Percentiles rank a stretch among this genome's conserved stretches.
Evolutionary conservation across 1,140 invertebrate genomes (phyloP).

Genomic region (Semibalanus balanoides): DNA sequence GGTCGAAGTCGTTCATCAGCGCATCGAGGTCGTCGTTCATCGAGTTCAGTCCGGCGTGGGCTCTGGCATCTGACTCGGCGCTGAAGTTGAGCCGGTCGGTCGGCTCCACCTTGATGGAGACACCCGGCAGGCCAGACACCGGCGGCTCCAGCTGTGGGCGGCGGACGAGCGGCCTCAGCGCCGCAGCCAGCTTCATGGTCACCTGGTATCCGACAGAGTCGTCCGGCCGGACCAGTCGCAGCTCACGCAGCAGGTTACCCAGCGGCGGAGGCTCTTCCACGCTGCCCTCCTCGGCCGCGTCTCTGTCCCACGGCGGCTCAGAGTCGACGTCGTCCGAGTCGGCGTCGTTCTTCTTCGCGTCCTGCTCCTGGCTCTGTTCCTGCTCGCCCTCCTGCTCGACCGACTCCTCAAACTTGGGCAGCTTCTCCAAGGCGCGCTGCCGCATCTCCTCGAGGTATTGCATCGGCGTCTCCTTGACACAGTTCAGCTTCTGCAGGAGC

Average conservation of each 20-base stretch:
- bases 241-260: not conserved
- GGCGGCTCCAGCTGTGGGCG: not conserved
- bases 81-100: not conserved
- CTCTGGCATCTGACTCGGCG: not conserved
- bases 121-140: not conserved
- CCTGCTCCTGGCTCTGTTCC: not conserved
- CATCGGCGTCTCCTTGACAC: not conserved
- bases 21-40: not conserved
- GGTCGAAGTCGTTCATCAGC: slow-evolving; percentile 1
- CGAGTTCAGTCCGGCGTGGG: not conserved
- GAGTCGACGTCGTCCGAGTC: not conserved
- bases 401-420: not conserved
- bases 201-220: not conserved
- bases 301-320: not conserved
- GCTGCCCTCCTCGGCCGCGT: not conserved
- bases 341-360: not conserved
- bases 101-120: not conserved
- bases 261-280: not conserved
- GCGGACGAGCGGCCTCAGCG: not conserved
- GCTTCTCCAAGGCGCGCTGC: not conserved
- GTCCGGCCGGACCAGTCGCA: not conserved
- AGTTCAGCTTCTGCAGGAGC: not conserved
- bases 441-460: not conserved
- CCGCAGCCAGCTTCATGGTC: not conserved
- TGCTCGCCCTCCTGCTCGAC: not conserved